Percentiles rank a stretch among this genome's conserved stretches.
Evolutionary conservation across 2,797 vertebrate species (phyloP).

Genomic region (Pelodytes ibericus): DNA sequence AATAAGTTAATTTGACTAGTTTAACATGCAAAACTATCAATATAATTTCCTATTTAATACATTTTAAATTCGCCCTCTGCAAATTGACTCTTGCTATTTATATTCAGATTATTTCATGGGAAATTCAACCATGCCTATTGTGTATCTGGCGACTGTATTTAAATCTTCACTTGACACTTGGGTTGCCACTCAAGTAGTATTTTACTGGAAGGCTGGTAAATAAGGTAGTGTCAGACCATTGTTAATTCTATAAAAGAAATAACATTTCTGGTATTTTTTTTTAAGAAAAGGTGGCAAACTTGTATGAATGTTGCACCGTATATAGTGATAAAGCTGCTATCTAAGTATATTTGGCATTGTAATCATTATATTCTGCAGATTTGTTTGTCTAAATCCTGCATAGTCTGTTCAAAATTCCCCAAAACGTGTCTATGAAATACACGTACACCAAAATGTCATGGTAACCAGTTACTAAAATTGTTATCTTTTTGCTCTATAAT

Average conservation of each 20-base stretch:
- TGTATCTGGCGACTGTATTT: slow-evolving; percentile 13
- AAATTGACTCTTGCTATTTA: slow-evolving; percentile 28
- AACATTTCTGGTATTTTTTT: no score
- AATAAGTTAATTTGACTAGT: slow-evolving; percentile 43
- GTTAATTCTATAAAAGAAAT: no score
- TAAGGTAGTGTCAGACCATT: no score
- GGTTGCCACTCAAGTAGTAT: slow-evolving; percentile 1
- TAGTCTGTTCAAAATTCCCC: background rate
- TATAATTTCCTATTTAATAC: slow-evolving; percentile 10
- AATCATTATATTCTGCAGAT: background rate
- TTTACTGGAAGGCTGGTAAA: no score
- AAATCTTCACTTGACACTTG: background rate
- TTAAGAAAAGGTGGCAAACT: no score
- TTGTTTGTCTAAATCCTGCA: background rate
- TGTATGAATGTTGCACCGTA: no score
- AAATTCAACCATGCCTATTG: slow-evolving; percentile 24
- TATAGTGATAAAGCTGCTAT: slow-evolving; percentile 14
- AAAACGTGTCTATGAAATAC: background rate
- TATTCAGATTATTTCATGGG: slow-evolving; percentile 1
- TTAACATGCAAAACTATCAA: slow-evolving; percentile 19
- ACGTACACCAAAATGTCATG: background rate
- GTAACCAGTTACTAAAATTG: background rate
- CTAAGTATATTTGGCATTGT: slow-evolving; percentile 11
- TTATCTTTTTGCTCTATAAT: background rate
- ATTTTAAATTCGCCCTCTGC: slow-evolving; percentile 19